Conservation (phyloP, 2,113 vertebrate species). For the Hippolais icterina region DNA sequence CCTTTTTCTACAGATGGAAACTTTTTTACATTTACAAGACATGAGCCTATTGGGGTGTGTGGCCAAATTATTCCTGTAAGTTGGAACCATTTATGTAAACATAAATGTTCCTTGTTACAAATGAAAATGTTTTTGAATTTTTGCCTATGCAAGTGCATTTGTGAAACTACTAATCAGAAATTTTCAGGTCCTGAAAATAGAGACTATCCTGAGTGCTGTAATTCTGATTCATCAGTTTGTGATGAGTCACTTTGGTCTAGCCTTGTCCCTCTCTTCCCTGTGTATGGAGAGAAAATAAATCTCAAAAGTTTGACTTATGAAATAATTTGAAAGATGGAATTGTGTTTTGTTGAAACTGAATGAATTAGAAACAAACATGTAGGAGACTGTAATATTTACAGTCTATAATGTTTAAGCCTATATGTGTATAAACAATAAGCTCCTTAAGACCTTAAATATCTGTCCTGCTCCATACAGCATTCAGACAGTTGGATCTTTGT, state of each 20-base stretch:
- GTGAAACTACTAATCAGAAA: neutral
- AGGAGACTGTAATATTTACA: neutral
- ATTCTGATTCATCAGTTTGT: neutral
- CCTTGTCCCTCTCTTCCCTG: neutral
- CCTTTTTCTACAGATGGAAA: slow-evolving; percentile 79
- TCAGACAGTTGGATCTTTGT: neutral
- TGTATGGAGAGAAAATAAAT: neutral
- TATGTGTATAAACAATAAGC: neutral
- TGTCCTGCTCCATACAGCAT: neutral
- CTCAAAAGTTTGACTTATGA: neutral
- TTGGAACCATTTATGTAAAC: neutral
- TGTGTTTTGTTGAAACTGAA: neutral
- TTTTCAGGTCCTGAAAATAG: neutral
- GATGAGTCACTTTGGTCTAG: neutral
- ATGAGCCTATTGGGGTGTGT: slow-evolving; percentile 87
- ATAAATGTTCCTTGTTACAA: neutral
- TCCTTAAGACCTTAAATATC: neutral
- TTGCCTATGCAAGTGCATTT: neutral
- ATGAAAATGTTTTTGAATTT: neutral
- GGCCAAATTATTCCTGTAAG: slow-evolving; percentile 91
- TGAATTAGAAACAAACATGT: neutral
- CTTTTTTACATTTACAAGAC: slow-evolving; percentile 86
- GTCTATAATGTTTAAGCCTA: neutral
- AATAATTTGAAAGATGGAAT: neutral
- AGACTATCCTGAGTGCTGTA: neutral